These are phyloP conservation scores for Tachysurus vachellii DNA, from an alignment of 2,113 vertebrate genomes.

Conservation along the genomic window DNA sequence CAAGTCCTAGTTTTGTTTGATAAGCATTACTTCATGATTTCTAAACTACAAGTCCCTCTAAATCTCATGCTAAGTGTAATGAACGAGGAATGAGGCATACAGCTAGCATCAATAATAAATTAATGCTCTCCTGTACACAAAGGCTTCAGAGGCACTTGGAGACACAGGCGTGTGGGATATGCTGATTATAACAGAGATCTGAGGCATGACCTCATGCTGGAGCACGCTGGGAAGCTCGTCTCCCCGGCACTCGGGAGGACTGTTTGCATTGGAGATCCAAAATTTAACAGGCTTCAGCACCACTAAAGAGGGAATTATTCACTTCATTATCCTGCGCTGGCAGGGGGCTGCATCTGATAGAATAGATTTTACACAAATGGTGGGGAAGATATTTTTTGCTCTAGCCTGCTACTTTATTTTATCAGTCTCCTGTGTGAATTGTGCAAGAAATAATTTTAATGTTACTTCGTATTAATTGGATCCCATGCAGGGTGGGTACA, in stretches of 20 bases:
- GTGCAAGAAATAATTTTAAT: background rate
- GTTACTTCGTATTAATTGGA: background rate
- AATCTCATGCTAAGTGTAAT: background rate
- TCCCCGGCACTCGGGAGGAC: constrained; percentile 19
- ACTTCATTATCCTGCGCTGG: constrained; percentile 24
- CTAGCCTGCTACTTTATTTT: background rate
- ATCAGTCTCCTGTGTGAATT: background rate
- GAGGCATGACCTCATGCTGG: constrained; percentile 18
- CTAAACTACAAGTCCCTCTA: background rate
- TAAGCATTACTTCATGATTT: background rate
- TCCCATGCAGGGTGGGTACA: background rate
- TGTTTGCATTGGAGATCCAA: constrained; percentile 35
- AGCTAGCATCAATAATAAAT: constrained; percentile 42
- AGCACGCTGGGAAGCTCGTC: background rate
- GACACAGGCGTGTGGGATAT: constrained; percentile 6
- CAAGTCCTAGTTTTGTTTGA: background rate
- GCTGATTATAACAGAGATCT: constrained; percentile 30
- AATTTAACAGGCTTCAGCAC: constrained; percentile 23
- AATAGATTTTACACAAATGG: background rate
- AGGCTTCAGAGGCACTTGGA: constrained; percentile 19
- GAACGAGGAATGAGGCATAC: background rate
- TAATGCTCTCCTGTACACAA: constrained; percentile 14
- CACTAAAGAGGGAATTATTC: constrained; percentile 50
- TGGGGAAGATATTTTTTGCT: background rate
- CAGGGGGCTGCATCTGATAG: background rate